Evolutionary conservation across 1,140 invertebrate genomes (phyloP), one percentile per base, ranked within the genome.

Genomic region (Zaprionus africanus): DNA sequence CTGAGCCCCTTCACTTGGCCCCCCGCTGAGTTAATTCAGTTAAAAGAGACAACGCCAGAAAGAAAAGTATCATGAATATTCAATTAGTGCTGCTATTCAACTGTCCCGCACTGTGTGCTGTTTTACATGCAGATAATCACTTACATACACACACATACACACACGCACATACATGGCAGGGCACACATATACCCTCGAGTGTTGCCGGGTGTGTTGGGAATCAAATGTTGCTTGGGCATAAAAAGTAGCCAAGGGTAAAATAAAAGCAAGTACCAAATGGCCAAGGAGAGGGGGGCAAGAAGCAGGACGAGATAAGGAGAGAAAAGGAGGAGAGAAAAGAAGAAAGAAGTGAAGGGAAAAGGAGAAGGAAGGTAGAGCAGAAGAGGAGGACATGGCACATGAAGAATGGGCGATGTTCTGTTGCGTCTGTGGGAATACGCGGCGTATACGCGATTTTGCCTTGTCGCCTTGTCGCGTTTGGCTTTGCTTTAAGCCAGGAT

Each of bases 181-280:
- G 9, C 31, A 26, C 36, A 36, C 19, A 59, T 59, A 41, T 41
- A 49, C 56, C 38, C 24, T 36, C 56, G 67, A 46, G 36, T 46
- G 46, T 66, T 67, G 70, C 53, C 67, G 38, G 67, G 67, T 87
- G 83, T 72, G 69, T 65, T 84, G 85, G 84, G 84, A 88, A 84
- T 88, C 78, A 78, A 77, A 76, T 68, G 70, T 67, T 78, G 73
- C 73, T 66, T 71, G 74, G 84, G 78, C 79, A 81, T 88, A 84
- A 88, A 78, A 83, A 86, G 78, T 88, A 83, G 87, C 70, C 84
- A 66, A 76, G 85, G 85, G 85, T 87, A 84, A 84, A 88, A 87
- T 87, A 88, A 88, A 90, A 84, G 85, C 73, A 80, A 88, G 80
- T 62, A 81, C 76, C 72, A 76, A 76, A 53, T 70, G 78, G 72